A percentile compares a stretch with the other conserved stretches of the same genome.
These are phyloP conservation scores for Rutilus rutilus DNA, from an alignment of 2,113 vertebrate species.

Conservation along the genomic window DNA sequence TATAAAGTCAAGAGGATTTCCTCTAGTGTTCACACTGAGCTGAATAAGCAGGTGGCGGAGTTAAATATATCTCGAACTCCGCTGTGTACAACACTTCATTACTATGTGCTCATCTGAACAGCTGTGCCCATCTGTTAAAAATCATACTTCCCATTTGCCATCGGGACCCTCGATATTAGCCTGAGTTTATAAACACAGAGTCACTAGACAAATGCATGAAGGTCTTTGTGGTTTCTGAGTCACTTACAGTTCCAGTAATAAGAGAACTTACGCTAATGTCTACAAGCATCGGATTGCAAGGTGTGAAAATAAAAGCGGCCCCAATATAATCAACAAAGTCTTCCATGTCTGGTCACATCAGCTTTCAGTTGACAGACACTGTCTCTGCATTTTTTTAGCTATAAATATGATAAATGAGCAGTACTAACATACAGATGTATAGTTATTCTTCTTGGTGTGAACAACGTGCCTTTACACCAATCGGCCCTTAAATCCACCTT, in stretches of 20 bases:
- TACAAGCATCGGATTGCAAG: not conserved
- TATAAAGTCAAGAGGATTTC: not conserved
- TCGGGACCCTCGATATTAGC: not conserved
- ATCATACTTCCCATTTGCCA: not conserved
- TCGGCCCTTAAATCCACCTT: not conserved
- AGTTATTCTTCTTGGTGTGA: not conserved
- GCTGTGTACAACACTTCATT: not conserved
- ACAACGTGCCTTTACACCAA: not conserved
- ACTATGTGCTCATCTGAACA: not conserved
- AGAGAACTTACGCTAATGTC: not conserved
- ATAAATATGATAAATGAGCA: not conserved
- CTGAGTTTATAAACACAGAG: not conserved
- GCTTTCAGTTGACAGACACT: not conserved
- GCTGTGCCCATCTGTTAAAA: not conserved
- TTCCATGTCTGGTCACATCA: not conserved
- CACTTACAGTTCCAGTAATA: not conserved
- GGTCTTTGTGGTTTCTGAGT: not conserved
- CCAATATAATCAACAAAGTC: too few relatives aligned
- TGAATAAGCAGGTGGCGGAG: not conserved
- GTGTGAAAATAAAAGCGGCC: too few relatives aligned
- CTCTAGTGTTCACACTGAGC: not conserved
- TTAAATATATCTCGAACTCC: not conserved
- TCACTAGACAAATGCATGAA: not conserved
- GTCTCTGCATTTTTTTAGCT: not conserved
- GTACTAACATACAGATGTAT: not conserved